These are phyloP conservation scores for Crepidodera aurea DNA, from an alignment of 2,888 invertebrate genomes.

Conservation along the genomic window DNA sequence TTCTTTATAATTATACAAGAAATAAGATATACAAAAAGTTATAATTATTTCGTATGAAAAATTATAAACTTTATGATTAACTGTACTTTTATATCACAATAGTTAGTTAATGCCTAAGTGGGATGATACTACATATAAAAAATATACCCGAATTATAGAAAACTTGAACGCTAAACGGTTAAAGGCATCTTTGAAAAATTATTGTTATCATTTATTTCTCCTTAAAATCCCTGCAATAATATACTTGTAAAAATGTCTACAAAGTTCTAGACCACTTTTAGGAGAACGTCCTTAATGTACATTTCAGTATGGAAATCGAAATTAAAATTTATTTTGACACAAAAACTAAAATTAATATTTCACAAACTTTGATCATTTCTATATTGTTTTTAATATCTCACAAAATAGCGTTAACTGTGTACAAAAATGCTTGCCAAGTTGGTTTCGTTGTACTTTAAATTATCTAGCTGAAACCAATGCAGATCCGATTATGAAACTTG, in stretches of 20 bases:
- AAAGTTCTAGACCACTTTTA: too few relatives aligned
- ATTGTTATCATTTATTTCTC: background rate
- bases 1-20: background rate
- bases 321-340: too few relatives aligned
- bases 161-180: slow-evolving; percentile 14
- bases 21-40: slow-evolving; percentile 16
- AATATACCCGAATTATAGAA: slow-evolving; percentile 15
- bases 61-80: slow-evolving; percentile 33
- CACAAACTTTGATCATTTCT: too few relatives aligned
- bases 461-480: too few relatives aligned
- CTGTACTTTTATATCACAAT: slow-evolving; percentile 46
- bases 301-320: too few relatives aligned
- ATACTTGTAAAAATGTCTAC: background rate
- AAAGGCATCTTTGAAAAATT: background rate
- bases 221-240: background rate
- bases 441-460: too few relatives aligned
- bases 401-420: too few relatives aligned
- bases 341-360: too few relatives aligned
- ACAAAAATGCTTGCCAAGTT: too few relatives aligned
- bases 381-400: too few relatives aligned
- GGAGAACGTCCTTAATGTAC: too few relatives aligned
- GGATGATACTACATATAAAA: slow-evolving; percentile 29
- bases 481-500: too few relatives aligned
- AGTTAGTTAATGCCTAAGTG: slow-evolving; percentile 42
- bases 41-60: slow-evolving; percentile 20